Base-by-base conservation (phyloP, 2,797 vertebrate species). In the Sebastiscus albofasciatus region DNA sequence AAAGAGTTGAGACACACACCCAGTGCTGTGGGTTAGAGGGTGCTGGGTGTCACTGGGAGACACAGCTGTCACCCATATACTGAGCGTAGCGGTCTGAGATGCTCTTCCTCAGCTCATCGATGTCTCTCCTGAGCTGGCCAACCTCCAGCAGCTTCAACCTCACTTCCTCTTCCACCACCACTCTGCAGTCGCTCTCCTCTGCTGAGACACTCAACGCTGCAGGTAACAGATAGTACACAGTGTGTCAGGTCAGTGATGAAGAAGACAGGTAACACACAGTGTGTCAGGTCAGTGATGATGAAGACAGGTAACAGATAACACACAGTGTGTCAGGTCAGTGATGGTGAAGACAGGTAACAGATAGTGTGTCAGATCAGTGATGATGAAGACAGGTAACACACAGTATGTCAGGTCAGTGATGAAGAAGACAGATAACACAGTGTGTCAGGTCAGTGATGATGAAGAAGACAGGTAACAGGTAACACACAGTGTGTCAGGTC, bases 61-160 rank as follows among this genome's bases (percentile, higher is more conserved):
- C 68, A 8, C 83, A 78, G 72, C 75, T 70, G 24, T 87, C 70
- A 1, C 34, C 75, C 75, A 68, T 29, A 11, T 42, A 87, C 68
- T 86, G 85, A 33, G 67, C 29, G 9, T 75, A 83, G 52, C 81
- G 70, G 18, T 92, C 90, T 0, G 87, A 87, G 88, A 99, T 95
- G 36, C 95, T 95, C 75, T 93, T 98, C 92, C 97, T 96, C 85
- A 99, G 91, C 42, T 97, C 97, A 52, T 99, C 97, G 0, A 99
- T 97, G 88, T 98, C 97, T 81, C 96, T 96, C 67, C 97, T 96
- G 75, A 99, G 94, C 91, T 97, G 97, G 75, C 94, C 93, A 6
- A 97, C 97, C 7, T 98, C 97, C 4, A 90, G 90, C 67, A 99
- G 95, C 91, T 96, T 97, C 83, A 95, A 95, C 1, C 94, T 94